Conservation (phyloP, 2,888 invertebrate species). For the Dastarcus helophoroides region DNA sequence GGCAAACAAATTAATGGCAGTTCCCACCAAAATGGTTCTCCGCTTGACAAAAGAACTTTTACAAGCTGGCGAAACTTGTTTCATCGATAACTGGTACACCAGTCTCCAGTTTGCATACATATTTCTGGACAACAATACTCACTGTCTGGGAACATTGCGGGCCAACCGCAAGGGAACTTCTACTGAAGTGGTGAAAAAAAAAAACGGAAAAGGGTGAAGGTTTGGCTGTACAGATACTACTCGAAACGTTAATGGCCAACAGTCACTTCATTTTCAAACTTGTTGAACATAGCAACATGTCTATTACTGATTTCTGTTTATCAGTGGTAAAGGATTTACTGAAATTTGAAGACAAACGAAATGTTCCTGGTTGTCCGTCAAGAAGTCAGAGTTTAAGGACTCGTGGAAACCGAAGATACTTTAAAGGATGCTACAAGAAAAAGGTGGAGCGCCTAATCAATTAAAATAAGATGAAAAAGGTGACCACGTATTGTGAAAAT, state of each 20-base stretch:
- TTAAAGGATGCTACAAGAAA: too few relatives aligned
- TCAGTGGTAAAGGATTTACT: too few relatives aligned
- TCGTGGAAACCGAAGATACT: too few relatives aligned
- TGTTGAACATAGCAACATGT: constrained; percentile 6
- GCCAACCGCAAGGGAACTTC: constrained; percentile 7
- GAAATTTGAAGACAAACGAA: too few relatives aligned
- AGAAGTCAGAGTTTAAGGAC: too few relatives aligned
- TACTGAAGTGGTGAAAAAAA: constrained; percentile 3
- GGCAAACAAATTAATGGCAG: constrained; percentile 4
- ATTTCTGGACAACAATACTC: too few relatives aligned
- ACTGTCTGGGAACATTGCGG: constrained; percentile 10
- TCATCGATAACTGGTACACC: constrained; percentile 11
- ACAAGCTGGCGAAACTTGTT: constrained; percentile 7
- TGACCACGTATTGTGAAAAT: too few relatives aligned
- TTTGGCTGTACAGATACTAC: constrained; percentile 10
- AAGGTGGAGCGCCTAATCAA: too few relatives aligned
- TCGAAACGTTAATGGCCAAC: constrained; percentile 6
- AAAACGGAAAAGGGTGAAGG: constrained; percentile 6
- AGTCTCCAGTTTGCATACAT: constrained; percentile 10
- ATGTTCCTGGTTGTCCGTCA: too few relatives aligned
- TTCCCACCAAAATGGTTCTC: constrained; percentile 10
- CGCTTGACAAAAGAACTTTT: constrained; percentile 7
- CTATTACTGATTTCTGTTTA: constrained; percentile 4
- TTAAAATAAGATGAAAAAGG: too few relatives aligned
- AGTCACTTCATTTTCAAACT: constrained; percentile 3